Evolutionary conservation across 37 sponge, comb jelly and placozoan genomes (phyloP), one percentile per base, ranked within the genome.

Genomic region (Corticium candelabrum): DNA sequence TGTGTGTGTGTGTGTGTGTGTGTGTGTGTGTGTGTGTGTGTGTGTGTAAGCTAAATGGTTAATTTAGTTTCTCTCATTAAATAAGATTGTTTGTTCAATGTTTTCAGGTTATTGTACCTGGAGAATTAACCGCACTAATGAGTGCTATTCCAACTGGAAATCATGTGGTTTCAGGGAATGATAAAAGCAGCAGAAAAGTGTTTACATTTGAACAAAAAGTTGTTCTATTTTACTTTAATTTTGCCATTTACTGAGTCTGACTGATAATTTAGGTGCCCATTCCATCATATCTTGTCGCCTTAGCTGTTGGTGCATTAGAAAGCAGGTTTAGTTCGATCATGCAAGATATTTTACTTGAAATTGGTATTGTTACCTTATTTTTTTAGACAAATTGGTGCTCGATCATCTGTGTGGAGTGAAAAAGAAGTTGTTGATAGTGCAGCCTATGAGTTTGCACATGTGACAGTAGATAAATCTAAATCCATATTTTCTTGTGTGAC

Each of bases 321-420:
- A 68, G 83, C 80, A 89, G 85, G 89, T 84, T 83, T 71, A 32
- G 21, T n/a, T n/a, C n/a, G n/a, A n/a, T n/a, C n/a, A n/a, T n/a
- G n/a, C n/a, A n/a, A n/a, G n/a, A n/a, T n/a, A n/a, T n/a, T n/a
- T n/a, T n/a, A n/a, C n/a, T n/a, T n/a, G n/a, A n/a, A n/a, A n/a
- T n/a, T n/a, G n/a, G n/a, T n/a, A n/a, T n/a, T n/a, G n/a, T n/a
- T n/a, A n/a, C n/a, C n/a, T n/a, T 71, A 15, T 84, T 3, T 3
- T 35, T 36, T 3, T 77, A 87, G 87, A 80, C 39, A 68, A 39
- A 86, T 90, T 76, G 92, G 92, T 38, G 83, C 85, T 38, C 71
- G 90, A 1, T 81, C 83, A 39, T 71, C 76, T 3, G 93, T 96
- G 41, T 96, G 97, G 97, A 84, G 77, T 69, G 97, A 96, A 78